A percentile compares a stretch with the other conserved stretches of the same genome.
phyloP scores from a whole-genome alignment of 2,113 vertebrate genomes.

The Garra rufa region DNA sequence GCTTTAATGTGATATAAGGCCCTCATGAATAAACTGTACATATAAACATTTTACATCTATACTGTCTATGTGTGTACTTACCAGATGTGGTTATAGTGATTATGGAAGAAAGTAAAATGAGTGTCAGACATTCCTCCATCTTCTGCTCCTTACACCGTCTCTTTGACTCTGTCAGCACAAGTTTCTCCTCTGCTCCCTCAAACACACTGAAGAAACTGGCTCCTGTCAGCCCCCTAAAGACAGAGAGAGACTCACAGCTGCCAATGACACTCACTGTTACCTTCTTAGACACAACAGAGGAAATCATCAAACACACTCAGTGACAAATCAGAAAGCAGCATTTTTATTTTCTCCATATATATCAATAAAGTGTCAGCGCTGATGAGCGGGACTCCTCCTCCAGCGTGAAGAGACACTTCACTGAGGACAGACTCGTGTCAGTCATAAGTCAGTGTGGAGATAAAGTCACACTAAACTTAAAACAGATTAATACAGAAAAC shows the following conservation, averaged over 20 bases:
- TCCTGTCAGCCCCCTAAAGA: neutral
- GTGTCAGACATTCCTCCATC: conserved; percentile 21
- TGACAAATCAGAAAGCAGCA: conserved; percentile 36
- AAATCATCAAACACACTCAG: conserved; percentile 41
- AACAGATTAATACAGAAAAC: neutral
- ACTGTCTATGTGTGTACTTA: too few relatives aligned
- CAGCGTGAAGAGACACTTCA: neutral
- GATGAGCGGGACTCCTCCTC: conserved; percentile 46
- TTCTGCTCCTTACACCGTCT: too few relatives aligned
- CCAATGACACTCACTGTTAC: conserved; percentile 43
- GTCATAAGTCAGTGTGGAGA: neutral
- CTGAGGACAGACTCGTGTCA: too few relatives aligned
- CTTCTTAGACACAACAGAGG: conserved; percentile 38
- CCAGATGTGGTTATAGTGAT: too few relatives aligned
- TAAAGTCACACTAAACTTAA: neutral
- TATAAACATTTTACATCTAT: too few relatives aligned
- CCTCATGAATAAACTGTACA: too few relatives aligned
- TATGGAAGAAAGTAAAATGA: too few relatives aligned
- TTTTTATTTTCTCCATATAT: conserved; percentile 47
- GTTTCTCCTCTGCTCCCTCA: conserved; percentile 1
- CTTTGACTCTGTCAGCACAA: neutral
- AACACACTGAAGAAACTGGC: conserved; percentile 27
- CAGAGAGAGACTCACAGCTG: conserved; percentile 1
- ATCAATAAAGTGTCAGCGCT: conserved; percentile 14
- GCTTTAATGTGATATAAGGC: too few relatives aligned